These are phyloP conservation scores for Drosophila mimica DNA, from an alignment of 2,888 invertebrate genomes.

Conservation along the genomic window DNA sequence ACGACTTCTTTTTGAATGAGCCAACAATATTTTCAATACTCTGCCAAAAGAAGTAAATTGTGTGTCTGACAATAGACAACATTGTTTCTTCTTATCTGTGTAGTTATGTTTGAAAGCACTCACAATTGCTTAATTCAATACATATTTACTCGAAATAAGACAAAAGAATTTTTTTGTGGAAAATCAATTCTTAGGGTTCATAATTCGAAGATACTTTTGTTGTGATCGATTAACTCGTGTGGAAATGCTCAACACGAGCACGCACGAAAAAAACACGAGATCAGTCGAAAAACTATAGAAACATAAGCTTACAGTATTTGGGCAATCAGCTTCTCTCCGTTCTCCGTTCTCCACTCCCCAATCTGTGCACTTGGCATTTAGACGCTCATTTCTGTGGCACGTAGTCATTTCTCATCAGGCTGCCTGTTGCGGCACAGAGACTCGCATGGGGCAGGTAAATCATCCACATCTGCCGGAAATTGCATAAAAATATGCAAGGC, in stretches of 20 bases:
- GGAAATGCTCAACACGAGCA: slow-evolving; percentile 4
- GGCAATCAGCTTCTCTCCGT: slow-evolving; percentile 26
- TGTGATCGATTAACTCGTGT: background rate
- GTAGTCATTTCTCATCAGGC: slow-evolving; percentile 74
- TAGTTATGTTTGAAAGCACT: background rate
- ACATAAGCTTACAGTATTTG: slow-evolving; percentile 34
- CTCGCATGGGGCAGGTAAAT: slow-evolving; percentile 65
- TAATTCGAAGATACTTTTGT: background rate
- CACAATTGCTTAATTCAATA: background rate
- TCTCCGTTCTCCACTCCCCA: slow-evolving; percentile 4
- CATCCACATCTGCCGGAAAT: slow-evolving; percentile 81
- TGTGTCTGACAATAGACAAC: background rate
- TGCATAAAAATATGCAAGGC: slow-evolving; percentile 75
- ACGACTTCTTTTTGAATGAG: background rate
- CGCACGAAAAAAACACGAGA: background rate
- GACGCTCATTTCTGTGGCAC: slow-evolving; percentile 53
- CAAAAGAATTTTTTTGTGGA: no score
- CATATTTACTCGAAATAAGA: background rate
- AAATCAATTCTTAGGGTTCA: background rate
- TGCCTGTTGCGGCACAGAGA: slow-evolving; percentile 31
- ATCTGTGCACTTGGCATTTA: slow-evolving; percentile 28
- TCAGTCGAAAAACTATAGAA: slow-evolving; percentile 6
- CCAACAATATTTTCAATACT: background rate
- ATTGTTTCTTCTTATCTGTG: background rate
- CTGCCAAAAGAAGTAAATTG: background rate